Evolutionary conservation across 2,888 invertebrate species (phyloP).

Genomic region (Andrena hattorfiana): DNA sequence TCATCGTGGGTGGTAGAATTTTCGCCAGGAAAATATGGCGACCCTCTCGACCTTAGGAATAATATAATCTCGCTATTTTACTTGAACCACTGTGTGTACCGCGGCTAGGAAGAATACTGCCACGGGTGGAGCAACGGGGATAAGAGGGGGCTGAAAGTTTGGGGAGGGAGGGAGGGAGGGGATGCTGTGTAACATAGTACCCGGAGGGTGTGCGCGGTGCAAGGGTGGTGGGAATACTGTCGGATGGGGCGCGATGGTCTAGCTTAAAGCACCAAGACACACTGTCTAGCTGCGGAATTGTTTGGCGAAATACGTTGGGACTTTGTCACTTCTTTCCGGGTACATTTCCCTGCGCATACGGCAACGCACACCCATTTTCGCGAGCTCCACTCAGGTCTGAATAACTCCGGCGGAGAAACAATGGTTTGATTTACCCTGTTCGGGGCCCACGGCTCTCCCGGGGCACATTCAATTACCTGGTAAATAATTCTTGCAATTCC

Average conservation of each 20-base stretch:
- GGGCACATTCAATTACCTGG: background rate
- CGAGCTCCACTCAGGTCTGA: constrained; percentile 33
- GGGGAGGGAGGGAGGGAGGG: constrained; percentile 18
- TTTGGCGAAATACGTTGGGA: constrained; percentile 78
- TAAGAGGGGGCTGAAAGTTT: constrained; percentile 61
- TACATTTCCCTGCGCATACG: constrained; percentile 72
- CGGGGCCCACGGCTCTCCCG: background rate
- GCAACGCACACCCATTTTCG: constrained; percentile 58
- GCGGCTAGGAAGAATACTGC: constrained; percentile 48
- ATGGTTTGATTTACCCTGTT: constrained; percentile 42
- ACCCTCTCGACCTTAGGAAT: constrained; percentile 72
- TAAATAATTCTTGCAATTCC: background rate
- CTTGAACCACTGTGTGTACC: constrained; percentile 67
- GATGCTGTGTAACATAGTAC: constrained; percentile 62
- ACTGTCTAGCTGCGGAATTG: constrained; percentile 78
- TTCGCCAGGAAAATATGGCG: constrained; percentile 70
- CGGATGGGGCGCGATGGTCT: constrained; percentile 77
- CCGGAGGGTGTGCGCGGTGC: constrained; percentile 53
- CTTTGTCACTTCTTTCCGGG: constrained; percentile 77
- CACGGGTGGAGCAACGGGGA: constrained; percentile 66
- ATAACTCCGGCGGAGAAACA: constrained; percentile 61
- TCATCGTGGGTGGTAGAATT: constrained; percentile 67
- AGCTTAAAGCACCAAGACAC: constrained; percentile 77
- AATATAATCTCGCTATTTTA: constrained; percentile 79
- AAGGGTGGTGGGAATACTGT: constrained; percentile 71